These are phyloP conservation scores for Myocastor coypus DNA, from an alignment of 2,113 vertebrate species.

Conservation along the genomic window DNA sequence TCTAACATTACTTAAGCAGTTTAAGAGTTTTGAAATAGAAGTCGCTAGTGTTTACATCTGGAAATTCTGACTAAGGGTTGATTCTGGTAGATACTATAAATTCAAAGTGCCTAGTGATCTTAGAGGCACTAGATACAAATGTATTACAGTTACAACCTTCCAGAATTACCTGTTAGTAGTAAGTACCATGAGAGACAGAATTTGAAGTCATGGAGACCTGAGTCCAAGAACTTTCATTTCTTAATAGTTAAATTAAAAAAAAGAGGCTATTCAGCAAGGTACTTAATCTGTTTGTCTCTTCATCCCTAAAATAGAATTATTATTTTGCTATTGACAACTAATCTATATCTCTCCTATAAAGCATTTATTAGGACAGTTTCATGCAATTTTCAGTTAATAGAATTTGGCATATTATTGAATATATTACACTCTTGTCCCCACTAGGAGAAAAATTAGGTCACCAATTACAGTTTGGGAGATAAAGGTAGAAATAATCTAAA, in stretches of 20 bases:
- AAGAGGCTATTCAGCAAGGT: not conserved
- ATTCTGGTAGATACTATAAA: conserved; percentile 49
- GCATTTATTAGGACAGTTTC: not conserved
- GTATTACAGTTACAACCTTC: conserved; percentile 54
- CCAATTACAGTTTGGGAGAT: not conserved
- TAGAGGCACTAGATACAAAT: conserved; percentile 21
- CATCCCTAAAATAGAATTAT: conserved; percentile 20
- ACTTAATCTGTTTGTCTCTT: conserved; percentile 25
- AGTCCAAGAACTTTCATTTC: not conserved
- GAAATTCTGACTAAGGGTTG: conserved; percentile 56
- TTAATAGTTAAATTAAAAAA: not conserved
- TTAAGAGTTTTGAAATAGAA: conserved; percentile 53
- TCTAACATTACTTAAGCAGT: conserved; percentile 23
- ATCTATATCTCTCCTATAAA: not conserved
- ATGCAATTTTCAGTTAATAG: not conserved
- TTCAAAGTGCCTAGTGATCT: conserved; percentile 38
- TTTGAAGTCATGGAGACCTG: not conserved
- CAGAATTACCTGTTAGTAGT: not conserved
- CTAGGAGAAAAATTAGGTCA: conserved; percentile 34
- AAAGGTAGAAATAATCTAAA: not conserved
- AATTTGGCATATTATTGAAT: not conserved
- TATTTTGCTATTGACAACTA: not conserved
- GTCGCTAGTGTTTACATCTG: conserved; percentile 50
- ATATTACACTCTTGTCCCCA: not conserved
- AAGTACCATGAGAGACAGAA: conserved; percentile 13